A percentile compares a stretch with the other conserved stretches of the same genome.
Conservation (phyloP, 92 coral and sea anemone species). For the Chrysogorgia sp. region DNA sequence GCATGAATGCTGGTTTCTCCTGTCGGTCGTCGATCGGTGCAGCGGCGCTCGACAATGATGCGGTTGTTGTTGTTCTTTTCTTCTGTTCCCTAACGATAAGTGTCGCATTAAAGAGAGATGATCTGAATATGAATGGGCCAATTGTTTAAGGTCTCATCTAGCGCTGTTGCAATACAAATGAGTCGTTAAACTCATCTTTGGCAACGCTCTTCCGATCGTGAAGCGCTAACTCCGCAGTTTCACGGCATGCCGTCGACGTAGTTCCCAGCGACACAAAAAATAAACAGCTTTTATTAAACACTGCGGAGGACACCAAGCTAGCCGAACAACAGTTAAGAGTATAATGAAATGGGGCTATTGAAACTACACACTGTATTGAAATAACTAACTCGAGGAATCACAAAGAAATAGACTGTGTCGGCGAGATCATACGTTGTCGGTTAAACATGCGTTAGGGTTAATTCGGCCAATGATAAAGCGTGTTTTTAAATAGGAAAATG, state of each 20-base stretch:
- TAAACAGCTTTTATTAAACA: background rate
- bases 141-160: constrained; percentile 44
- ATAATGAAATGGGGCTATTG: background rate
- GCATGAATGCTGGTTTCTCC: constrained; percentile 1
- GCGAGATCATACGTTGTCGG: constrained; percentile 77
- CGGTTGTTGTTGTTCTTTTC: constrained; percentile 5
- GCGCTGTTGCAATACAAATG: constrained; percentile 35
- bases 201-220: constrained; percentile 17
- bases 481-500: constrained; percentile 45
- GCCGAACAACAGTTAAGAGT: background rate
- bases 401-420: constrained; percentile 66
- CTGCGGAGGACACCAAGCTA: background rate
- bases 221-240: constrained; percentile 6
- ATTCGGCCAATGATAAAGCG: constrained; percentile 55
- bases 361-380: constrained; percentile 19
- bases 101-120: constrained; percentile 40
- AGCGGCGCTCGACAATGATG: background rate
- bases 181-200: constrained; percentile 35
- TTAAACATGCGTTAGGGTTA: constrained; percentile 51
- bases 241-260: constrained; percentile 31
- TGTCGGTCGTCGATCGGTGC: background rate
- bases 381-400: constrained; percentile 11
- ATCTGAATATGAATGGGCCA: constrained; percentile 42
- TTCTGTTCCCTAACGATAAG: constrained; percentile 14
- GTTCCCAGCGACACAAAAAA: constrained; percentile 13